Evolutionary conservation across 2,113 vertebrate genomes (phyloP), one percentile per base, ranked within the genome.

Genomic region (Charina bottae): DNA sequence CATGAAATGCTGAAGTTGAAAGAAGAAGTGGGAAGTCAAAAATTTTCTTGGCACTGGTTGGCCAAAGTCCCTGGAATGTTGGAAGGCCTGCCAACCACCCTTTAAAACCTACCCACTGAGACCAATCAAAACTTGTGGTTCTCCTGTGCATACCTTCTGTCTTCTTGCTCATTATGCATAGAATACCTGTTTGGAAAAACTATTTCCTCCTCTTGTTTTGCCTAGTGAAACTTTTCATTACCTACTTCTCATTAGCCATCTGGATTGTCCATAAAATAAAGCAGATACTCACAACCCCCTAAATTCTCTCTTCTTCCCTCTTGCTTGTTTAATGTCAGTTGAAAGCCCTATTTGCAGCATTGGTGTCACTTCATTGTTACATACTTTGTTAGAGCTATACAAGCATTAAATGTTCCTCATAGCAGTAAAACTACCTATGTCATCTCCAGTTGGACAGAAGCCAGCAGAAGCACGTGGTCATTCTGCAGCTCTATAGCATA

Each of bases 381-480:
- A 1, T 37, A 56, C 54, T 26, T 37, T 78, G 46, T 46, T 83
- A 33, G 53, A 85, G 10, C 58, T 85, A 85, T 87, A 58, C 26
- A 88, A 54, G 15, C 87, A 46, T 88, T 92, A 84, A 91, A 64
- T 64, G 46, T 59, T 17, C 64, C 54, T n/a, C 53, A 17, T 23
- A 53, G 58, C 49, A 54, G 26, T 55, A 86, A 68, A 86, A 28
- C 21, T 68, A 28, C 55, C 59, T 68, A 28, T 26, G 21, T 91
- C 84, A 56, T 91, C 33, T n/a, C 60, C 54, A 59, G 21, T 60
- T 53, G 13, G 28, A 68, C 28, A 53, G 83, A 86, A 91, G 21
- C 84, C n/a, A 86, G 86, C 49, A n/a, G 33, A 53, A 56, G 68
- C 68, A 91, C 46, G n/a, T 92, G 56, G 8, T 89, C n/a, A 62